A percentile compares a stretch with the other conserved stretches of the same genome.
These are phyloP conservation scores for Oegoconia quadripuncta DNA, from an alignment of 2,888 invertebrate species.

Conservation along the genomic window DNA sequence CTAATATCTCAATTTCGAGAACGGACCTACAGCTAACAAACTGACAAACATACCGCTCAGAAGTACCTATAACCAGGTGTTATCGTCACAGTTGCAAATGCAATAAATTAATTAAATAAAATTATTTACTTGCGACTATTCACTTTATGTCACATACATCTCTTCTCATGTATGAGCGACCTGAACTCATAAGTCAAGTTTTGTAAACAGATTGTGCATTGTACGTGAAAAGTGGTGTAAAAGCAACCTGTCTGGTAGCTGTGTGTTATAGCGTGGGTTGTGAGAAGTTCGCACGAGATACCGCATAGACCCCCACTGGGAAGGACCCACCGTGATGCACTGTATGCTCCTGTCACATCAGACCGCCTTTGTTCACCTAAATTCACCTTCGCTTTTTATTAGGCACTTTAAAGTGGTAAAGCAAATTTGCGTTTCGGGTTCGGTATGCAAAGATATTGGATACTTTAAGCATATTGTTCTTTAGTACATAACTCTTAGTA, in stretches of 20 bases:
- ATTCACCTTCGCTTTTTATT: conserved; percentile 38
- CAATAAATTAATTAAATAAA: conserved; percentile 76
- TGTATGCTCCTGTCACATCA: conserved; percentile 55
- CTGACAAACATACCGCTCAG: conserved; percentile 65
- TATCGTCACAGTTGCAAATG: conserved; percentile 34
- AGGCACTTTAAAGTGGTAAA: conserved; percentile 11
- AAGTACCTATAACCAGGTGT: conserved; percentile 22
- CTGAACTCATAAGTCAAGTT: too few species aligned
- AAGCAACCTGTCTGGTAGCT: neutral
- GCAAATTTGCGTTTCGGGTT: conserved; percentile 12
- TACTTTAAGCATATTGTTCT: too few species aligned
- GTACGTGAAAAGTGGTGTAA: neutral
- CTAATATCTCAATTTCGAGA: conserved; percentile 73
- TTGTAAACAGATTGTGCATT: neutral
- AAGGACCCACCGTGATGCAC: conserved; percentile 56
- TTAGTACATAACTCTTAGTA: too few species aligned
- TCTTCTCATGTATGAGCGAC: too few species aligned
- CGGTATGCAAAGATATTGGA: conserved; percentile 8
- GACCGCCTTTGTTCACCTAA: conserved; percentile 65
- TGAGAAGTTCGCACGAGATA: conserved; percentile 59
- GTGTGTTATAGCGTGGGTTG: conserved; percentile 18
- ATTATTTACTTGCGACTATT: neutral
- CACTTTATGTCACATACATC: too few species aligned
- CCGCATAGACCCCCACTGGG: conserved; percentile 59
- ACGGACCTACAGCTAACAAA: conserved; percentile 55